Evolutionary conservation across 2,113 vertebrate genomes (phyloP).

Genomic region (Anguilla rostrata): DNA sequence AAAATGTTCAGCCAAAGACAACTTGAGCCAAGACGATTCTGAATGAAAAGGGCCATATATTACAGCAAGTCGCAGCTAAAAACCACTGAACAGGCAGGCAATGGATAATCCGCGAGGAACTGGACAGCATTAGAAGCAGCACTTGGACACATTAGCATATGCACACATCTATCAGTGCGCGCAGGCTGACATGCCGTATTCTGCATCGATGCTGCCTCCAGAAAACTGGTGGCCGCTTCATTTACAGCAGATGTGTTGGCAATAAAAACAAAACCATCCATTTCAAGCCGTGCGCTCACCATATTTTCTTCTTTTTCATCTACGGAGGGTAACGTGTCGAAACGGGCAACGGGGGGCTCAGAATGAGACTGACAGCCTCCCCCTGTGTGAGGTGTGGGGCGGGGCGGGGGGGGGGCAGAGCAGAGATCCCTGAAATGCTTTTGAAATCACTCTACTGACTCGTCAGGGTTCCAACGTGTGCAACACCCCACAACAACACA

Average conservation of each 20-base stretch:
- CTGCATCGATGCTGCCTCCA: background rate
- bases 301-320: no score
- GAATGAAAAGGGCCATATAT: background rate
- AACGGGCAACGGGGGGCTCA: background rate
- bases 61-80: background rate
- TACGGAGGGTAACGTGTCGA: no score
- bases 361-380: background rate
- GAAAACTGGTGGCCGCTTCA: background rate
- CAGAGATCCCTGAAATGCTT: conserved; percentile 58
- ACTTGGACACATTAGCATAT: background rate
- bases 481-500: background rate
- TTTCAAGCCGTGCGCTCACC: no score
- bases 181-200: background rate
- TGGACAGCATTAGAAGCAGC: background rate
- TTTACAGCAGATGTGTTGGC: background rate
- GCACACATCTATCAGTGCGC: background rate
- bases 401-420: conserved; percentile 22
- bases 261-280: background rate
- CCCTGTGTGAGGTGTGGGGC: background rate
- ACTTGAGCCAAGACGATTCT: background rate
- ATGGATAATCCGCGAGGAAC: background rate
- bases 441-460: conserved; percentile 53
- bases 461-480: conserved; percentile 34
- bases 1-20: background rate
- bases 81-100: background rate